phyloP scores from a whole-genome alignment of 2,113 vertebrate genomes.

The Heteronetta atricapilla region DNA sequence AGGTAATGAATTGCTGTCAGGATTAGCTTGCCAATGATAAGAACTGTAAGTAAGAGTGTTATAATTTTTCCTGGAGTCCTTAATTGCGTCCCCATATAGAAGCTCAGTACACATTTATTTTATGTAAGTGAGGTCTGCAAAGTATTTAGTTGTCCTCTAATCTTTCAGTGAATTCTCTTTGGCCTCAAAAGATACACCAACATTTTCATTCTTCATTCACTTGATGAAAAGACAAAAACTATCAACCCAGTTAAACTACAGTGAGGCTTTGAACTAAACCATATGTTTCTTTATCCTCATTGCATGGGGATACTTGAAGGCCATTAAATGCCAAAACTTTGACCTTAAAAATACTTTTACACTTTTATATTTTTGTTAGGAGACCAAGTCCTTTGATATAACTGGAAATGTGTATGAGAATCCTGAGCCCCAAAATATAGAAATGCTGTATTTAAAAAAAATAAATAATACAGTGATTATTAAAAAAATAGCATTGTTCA shows the following conservation, averaged over 20 bases:
- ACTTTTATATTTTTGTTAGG: not conserved
- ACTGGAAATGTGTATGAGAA: not conserved
- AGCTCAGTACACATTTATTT: not conserved
- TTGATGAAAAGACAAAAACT: slow-evolving; percentile 1
- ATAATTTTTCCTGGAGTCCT: not conserved
- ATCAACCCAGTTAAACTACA: not conserved
- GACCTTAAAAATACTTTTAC: not conserved
- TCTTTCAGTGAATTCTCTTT: not conserved
- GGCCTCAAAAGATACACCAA: not conserved
- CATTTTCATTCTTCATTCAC: not conserved
- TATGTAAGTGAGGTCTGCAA: not conserved
- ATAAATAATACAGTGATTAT: not conserved
- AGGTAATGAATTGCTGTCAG: slow-evolving; percentile 8
- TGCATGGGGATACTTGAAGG: not conserved
- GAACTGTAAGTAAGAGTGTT: not conserved
- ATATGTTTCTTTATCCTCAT: not conserved
- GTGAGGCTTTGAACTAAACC: not conserved
- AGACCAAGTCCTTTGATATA: not conserved
- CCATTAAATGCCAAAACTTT: not conserved
- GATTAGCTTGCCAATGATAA: not conserved
- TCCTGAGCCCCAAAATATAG: not conserved
- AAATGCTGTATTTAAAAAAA: not conserved
- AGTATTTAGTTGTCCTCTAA: not conserved
- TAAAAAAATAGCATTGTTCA: not conserved
- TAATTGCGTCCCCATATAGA: not conserved